Evolutionary conservation across 2,797 vertebrate genomes (phyloP), one percentile per base, ranked within the genome.

Genomic region (Syngnathus acus): DNA sequence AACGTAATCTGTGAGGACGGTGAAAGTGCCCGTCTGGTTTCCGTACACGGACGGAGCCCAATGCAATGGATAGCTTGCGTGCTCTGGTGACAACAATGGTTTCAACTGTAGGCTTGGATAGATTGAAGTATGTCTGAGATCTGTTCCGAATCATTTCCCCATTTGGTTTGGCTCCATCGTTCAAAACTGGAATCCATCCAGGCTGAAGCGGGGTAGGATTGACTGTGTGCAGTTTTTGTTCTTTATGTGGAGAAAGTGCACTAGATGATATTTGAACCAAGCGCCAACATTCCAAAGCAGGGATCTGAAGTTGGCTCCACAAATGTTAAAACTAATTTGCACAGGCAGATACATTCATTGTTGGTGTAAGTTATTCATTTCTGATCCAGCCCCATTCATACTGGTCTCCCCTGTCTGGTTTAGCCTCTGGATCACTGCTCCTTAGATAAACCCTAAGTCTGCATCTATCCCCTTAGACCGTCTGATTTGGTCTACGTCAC

Each of bases 401-500:
- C 59, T 68, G 4, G 32, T 73, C 73, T 68, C 68, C 58, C 62
- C 51, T 70, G 42, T 77, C 65, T 51, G 62, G 57, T 65, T 79
- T 70, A 82, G 80, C 72, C 73, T 78, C 57, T 68, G 85, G 85
- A 86, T 88, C 82, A 70, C 69, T 77, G 76, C 76, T 80, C 82
- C 83, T 66, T 61, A 89, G 87, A 87, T 91, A 89, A 90, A 88
- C 81, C 58, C 79, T 92, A 92, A 93, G 85, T 89, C 88, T 85
- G 81, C 81, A 91, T 92, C 87, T 87, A 94, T 93, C 91, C 87
- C 84, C 87, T 88, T 89, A 84, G 87, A 86, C 80, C 3, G 77
- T 89, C 90, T 90, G 88, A 91, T 90, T 90, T 91, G 79, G 79
- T 73, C 68, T 82, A 87, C 65, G 85, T 94, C 92, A 94, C 74